These are phyloP conservation scores for Calliscelio sp. DNA, from an alignment of 2,888 invertebrate genomes.

Conservation along the genomic window DNA sequence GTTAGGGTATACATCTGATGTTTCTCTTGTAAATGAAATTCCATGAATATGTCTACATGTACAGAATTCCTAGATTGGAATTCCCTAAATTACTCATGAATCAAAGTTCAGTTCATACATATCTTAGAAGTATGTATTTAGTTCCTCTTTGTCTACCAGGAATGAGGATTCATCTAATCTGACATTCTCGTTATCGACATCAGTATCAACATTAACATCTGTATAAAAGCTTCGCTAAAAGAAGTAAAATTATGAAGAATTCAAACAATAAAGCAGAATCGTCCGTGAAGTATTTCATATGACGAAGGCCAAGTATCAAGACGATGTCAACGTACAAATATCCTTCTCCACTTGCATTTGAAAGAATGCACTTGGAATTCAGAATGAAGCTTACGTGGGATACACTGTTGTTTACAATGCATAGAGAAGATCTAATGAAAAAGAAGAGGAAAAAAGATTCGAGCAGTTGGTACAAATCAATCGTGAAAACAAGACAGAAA, in stretches of 20 bases:
- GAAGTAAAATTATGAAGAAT: slow-evolving; percentile 35
- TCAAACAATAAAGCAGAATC: slow-evolving; percentile 45
- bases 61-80: too few species aligned
- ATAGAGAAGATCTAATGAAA: slow-evolving; percentile 55
- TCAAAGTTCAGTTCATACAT: too few species aligned
- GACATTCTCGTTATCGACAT: not conserved
- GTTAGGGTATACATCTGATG: too few species aligned
- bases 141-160: not conserved
- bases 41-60: too few species aligned
- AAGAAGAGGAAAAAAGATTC: slow-evolving; percentile 26
- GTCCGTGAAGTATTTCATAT: slow-evolving; percentile 48
- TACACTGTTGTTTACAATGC: slow-evolving; percentile 54
- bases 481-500: slow-evolving; percentile 42
- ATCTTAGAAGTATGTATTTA: not conserved
- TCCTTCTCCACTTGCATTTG: slow-evolving; percentile 64
- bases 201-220: not conserved
- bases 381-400: slow-evolving; percentile 67
- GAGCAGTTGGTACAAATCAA: slow-evolving; percentile 51
- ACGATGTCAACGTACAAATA: slow-evolving; percentile 70
- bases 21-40: too few species aligned
- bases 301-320: slow-evolving; percentile 67
- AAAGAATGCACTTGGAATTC: slow-evolving; percentile 70
- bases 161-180: not conserved
- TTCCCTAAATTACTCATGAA: too few species aligned
- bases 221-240: not conserved